These are phyloP conservation scores for Dryomyza anilis DNA, from an alignment of 2,888 invertebrate genomes.

Conservation along the genomic window DNA sequence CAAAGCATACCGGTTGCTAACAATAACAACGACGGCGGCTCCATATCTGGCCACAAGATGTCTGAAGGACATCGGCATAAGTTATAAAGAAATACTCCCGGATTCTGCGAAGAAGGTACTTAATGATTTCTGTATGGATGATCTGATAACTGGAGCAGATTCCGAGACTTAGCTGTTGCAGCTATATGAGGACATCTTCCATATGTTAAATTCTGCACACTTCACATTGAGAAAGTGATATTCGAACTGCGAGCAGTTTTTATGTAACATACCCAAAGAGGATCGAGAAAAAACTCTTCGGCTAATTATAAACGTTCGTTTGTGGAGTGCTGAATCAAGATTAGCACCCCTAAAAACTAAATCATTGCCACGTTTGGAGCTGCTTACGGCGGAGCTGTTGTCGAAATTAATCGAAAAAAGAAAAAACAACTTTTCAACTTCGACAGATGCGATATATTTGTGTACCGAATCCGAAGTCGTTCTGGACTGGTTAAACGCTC, in stretches of 20 bases:
- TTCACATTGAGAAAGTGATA: too few relatives aligned
- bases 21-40: too few relatives aligned
- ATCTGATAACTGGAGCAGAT: too few relatives aligned
- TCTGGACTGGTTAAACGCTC: neutral
- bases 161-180: neutral
- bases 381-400: neutral
- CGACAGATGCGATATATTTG: neutral
- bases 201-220: too few relatives aligned
- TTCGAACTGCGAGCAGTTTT: too few relatives aligned
- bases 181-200: neutral
- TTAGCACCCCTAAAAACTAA: too few relatives aligned
- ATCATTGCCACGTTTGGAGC: neutral
- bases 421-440: neutral
- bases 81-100: neutral
- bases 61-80: too few relatives aligned
- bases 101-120: neutral
- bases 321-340: neutral
- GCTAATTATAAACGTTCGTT: neutral
- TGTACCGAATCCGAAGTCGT: neutral
- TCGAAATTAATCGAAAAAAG: neutral
- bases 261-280: too few relatives aligned
- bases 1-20: neutral
- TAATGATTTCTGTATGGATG: too few relatives aligned
- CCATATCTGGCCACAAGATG: too few relatives aligned
- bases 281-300: too few relatives aligned